phyloP scores from a whole-genome alignment of 2,888 invertebrate genomes.

The Synanthedon vespiformis region DNA sequence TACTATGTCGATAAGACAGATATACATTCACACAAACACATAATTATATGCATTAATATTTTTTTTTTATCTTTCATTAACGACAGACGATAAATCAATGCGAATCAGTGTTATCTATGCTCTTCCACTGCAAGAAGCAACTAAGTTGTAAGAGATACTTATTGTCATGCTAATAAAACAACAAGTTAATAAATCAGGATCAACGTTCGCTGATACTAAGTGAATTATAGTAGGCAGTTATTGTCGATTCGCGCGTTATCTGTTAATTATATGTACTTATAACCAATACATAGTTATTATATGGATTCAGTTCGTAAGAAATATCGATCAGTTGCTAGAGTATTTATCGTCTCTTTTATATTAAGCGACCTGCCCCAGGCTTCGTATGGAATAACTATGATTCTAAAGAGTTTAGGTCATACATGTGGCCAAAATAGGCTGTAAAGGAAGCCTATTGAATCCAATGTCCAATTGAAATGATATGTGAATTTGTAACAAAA shows the following conservation, averaged over 20 bases:
- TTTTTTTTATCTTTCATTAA: slow-evolving; percentile 9
- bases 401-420: no score
- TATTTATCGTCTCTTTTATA: no score
- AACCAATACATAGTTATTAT: no score
- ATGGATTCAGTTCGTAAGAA: no score
- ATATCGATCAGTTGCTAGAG: no score
- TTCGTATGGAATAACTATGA: no score
- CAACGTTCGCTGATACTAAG: background rate
- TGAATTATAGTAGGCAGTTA: background rate
- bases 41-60: background rate
- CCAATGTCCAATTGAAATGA: no score
- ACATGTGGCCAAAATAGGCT: no score
- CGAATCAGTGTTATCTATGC: background rate
- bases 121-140: background rate
- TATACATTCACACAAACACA: background rate
- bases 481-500: no score
- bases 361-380: no score
- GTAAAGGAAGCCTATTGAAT: no score
- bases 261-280: background rate
- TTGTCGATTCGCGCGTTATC: background rate
- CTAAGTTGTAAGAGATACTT: background rate
- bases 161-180: slow-evolving; percentile 9
- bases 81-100: slow-evolving; percentile 5
- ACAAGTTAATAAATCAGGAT: slow-evolving; percentile 12
- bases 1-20: background rate